phyloP scores from a whole-genome alignment of 2,113 vertebrate species.

The Protobothrops mucrosquamatus region DNA sequence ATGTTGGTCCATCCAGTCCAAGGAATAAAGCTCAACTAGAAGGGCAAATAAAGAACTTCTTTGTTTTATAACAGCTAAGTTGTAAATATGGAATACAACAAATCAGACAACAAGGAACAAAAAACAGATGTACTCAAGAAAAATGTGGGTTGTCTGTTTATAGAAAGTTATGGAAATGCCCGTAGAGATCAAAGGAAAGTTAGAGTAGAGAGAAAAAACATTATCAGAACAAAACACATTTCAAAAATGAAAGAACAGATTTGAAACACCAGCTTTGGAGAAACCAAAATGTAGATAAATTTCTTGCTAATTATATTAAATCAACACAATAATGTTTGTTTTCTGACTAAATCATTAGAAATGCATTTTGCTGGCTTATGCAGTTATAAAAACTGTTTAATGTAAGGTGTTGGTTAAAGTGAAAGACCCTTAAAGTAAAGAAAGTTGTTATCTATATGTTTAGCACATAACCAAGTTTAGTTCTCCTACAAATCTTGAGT shows the following conservation, averaged over 20 bases:
- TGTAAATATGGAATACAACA: not conserved
- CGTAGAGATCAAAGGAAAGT: not conserved
- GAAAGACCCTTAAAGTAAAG: not conserved
- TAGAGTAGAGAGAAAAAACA: not conserved
- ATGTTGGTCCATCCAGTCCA: not conserved
- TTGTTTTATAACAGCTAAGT: not conserved
- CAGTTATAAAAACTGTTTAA: not conserved
- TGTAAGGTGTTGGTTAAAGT: not conserved
- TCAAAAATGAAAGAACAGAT: not conserved
- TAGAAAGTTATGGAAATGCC: not conserved
- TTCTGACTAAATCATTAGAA: not conserved
- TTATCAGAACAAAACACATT: not conserved
- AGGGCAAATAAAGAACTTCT: not conserved
- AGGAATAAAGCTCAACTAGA: not conserved
- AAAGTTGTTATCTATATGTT: not conserved
- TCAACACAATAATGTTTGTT: conserved; percentile 10
- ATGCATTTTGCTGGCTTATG: conserved; percentile 19
- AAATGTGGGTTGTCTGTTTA: not conserved
- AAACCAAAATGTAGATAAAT: conserved; percentile 14
- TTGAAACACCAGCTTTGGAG: not conserved
- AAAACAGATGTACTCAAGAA: not conserved
- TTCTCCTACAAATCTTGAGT: not conserved
- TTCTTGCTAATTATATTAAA: conserved; percentile 26
- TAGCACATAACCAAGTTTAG: not conserved
- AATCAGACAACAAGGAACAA: not conserved